Percentiles rank a stretch among this genome's conserved stretches.
Evolutionary conservation across 2,888 invertebrate genomes (phyloP).

Genomic region (Habrosyne pyritoides): DNA sequence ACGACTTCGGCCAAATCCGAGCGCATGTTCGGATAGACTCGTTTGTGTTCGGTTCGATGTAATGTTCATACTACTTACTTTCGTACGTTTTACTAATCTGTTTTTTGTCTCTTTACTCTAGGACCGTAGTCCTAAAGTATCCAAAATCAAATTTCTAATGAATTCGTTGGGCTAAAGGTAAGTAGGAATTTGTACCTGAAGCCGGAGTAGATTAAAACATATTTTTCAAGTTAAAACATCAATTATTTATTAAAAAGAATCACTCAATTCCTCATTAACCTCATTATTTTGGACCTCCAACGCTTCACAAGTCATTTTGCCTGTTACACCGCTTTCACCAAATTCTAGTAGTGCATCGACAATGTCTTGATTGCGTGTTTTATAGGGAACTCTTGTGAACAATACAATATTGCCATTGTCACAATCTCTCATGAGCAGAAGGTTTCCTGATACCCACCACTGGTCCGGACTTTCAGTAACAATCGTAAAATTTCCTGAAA

Average conservation of each 20-base stretch:
- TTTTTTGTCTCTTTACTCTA: too few relatives aligned
- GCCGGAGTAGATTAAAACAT: too few relatives aligned
- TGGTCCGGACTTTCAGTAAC: constrained; percentile 46
- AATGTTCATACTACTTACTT: too few relatives aligned
- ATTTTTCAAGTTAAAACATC: neutral
- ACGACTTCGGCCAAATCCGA: too few relatives aligned
- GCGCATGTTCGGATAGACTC: too few relatives aligned
- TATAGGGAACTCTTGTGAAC: constrained; percentile 36
- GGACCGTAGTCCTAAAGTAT: too few relatives aligned
- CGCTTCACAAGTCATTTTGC: constrained; percentile 31
- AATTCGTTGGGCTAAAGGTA: too few relatives aligned
- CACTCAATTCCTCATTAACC: neutral
- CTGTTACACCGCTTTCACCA: constrained; percentile 33
- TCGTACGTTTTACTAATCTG: too few relatives aligned
- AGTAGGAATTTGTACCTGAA: too few relatives aligned
- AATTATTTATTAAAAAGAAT: neutral
- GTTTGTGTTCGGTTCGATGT: too few relatives aligned
- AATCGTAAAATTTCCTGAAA: constrained; percentile 30
- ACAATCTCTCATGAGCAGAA: constrained; percentile 59
- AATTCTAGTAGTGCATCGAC: constrained; percentile 34
- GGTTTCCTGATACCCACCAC: constrained; percentile 45
- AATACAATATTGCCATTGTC: constrained; percentile 41
- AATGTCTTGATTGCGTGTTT: constrained; percentile 26
- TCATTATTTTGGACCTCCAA: neutral
- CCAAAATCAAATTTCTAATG: too few relatives aligned